Percentiles rank a stretch among this genome's conserved stretches.
Conservation (phyloP, 1,140 invertebrate species). For the Aphidius gifuensis region DNA sequence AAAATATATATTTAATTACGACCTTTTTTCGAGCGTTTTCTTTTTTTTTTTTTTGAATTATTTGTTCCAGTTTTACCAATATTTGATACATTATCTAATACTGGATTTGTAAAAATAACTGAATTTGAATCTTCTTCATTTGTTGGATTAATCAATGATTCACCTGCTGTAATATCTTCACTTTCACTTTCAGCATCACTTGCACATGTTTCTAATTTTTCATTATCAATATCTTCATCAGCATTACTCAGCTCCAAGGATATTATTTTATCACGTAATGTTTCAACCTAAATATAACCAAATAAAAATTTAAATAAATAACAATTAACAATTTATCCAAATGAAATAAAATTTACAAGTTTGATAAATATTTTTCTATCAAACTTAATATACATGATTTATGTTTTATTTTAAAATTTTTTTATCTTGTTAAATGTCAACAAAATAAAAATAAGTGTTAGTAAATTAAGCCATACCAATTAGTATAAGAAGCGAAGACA, state of each 20-base stretch:
- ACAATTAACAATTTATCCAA: neutral
- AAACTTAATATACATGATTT: neutral
- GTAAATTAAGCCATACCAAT: slow-evolving; percentile 38
- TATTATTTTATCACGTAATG: slow-evolving; percentile 82
- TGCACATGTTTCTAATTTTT: slow-evolving; percentile 46
- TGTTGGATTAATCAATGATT: slow-evolving; percentile 35
- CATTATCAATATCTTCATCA: slow-evolving; percentile 58
- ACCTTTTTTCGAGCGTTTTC: slow-evolving; percentile 49
- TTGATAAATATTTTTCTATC: neutral
- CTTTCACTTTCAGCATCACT: slow-evolving; percentile 55
- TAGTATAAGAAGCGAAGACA: slow-evolving; percentile 35
- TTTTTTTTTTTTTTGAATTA: slow-evolving; percentile 51
- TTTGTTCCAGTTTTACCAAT: slow-evolving; percentile 38
- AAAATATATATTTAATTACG: slow-evolving; percentile 38
- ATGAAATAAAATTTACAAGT: neutral
- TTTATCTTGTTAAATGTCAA: neutral
- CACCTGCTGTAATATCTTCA: slow-evolving; percentile 40
- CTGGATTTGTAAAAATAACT: slow-evolving; percentile 36
- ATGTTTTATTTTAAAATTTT: neutral
- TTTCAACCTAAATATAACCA: slow-evolving; percentile 68
- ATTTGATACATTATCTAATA: slow-evolving; percentile 36
- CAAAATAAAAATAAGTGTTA: neutral
- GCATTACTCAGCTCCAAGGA: slow-evolving; percentile 76
- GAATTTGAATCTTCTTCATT: slow-evolving; percentile 38
- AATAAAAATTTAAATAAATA: slow-evolving; percentile 5